phyloP scores from a whole-genome alignment of 2,888 invertebrate genomes.

The Lasioglossum lativentre region DNA sequence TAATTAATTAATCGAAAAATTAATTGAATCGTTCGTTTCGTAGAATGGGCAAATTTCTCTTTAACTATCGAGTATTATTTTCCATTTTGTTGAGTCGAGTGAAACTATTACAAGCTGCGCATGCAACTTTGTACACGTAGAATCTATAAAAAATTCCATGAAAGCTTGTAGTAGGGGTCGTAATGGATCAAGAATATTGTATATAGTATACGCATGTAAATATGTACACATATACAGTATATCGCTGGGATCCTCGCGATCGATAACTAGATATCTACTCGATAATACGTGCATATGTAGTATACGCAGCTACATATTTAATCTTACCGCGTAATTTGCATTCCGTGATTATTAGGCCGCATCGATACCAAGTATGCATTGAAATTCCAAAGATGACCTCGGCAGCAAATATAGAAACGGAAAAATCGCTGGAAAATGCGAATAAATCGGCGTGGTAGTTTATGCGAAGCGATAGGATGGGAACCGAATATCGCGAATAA shows the following conservation, averaged over 20 bases:
- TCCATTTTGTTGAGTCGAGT: neutral
- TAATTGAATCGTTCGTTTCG: neutral
- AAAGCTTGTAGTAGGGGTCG: neutral
- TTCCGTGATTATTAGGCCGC: slow-evolving; percentile 58
- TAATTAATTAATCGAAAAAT: too few species aligned
- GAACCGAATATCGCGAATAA: neutral
- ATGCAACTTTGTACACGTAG: neutral
- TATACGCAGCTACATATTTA: neutral
- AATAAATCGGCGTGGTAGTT: neutral
- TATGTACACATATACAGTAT: neutral
- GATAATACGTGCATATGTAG: neutral
- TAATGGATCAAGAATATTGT: neutral
- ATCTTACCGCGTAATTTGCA: slow-evolving; percentile 36
- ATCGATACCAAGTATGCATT: slow-evolving; percentile 42
- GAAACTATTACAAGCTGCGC: neutral
- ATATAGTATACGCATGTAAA: neutral
- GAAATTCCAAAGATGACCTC: slow-evolving; percentile 41
- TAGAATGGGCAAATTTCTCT: neutral
- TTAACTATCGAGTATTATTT: neutral
- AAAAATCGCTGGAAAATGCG: neutral
- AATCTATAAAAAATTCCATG: neutral
- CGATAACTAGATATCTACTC: neutral
- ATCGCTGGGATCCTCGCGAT: neutral
- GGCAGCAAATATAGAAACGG: slow-evolving; percentile 14
- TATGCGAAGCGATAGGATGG: neutral